Evolutionary conservation across 37 sponge, comb jelly and placozoan genomes (phyloP).

Genomic region (Lycopodina hypogea): DNA sequence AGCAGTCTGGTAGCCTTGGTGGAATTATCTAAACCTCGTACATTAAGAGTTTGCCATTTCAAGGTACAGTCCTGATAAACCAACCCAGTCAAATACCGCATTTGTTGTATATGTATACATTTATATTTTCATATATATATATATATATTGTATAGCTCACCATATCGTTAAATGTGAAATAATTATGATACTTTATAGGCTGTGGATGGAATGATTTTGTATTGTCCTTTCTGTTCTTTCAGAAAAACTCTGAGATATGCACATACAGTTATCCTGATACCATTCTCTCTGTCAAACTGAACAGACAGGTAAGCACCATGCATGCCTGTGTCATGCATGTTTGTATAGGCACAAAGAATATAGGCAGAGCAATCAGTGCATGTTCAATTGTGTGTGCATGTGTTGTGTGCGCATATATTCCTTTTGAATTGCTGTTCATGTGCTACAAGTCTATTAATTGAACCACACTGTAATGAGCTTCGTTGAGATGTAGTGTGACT

Average conservation of each 20-base stretch:
- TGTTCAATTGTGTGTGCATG: background rate
- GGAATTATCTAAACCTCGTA: constrained; percentile 74
- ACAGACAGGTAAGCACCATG: constrained; percentile 87
- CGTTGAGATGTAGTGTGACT: no score
- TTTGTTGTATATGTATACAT: background rate
- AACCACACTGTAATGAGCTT: no score
- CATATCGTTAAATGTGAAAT: background rate
- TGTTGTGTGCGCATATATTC: no score
- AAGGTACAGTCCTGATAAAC: constrained; percentile 46
- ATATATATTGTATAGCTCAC: no score
- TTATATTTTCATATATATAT: no score
- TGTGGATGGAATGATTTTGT: no score
- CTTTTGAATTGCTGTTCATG: no score
- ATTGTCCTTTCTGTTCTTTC: no score
- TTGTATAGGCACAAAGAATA: background rate
- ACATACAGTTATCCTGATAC: constrained; percentile 96
- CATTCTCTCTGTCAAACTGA: constrained; percentile 90
- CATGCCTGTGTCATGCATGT: background rate
- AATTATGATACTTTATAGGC: no score
- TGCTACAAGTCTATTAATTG: no score
- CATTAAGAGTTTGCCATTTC: constrained; percentile 95
- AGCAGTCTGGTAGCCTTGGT: constrained; percentile 97
- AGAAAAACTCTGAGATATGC: constrained; percentile 98
- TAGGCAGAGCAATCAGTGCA: no score
- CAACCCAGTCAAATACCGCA: background rate